Evolutionary conservation across 2,888 invertebrate species (phyloP).

Genomic region (Baccha elongata): DNA sequence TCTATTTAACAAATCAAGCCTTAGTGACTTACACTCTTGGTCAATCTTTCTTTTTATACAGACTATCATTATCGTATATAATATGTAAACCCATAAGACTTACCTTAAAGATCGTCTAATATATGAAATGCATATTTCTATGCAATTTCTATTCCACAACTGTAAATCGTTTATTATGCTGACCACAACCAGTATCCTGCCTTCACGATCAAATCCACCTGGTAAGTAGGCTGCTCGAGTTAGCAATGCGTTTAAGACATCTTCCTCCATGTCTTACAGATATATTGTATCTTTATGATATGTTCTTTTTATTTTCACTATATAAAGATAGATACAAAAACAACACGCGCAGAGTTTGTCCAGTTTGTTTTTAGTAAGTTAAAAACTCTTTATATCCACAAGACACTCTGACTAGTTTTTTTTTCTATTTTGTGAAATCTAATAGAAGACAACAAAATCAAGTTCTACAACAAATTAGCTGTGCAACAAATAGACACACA

Average conservation of each 20-base stretch:
- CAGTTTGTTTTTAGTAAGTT: conserved; percentile 26
- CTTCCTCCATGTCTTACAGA: conserved; percentile 83
- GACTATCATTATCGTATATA: too few species aligned
- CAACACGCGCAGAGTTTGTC: conserved; percentile 50
- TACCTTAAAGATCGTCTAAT: conserved; percentile 81
- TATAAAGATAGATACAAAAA: too few species aligned
- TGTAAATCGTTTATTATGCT: conserved; percentile 85
- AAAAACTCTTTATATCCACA: conserved; percentile 24
- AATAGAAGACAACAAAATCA: conserved; percentile 43
- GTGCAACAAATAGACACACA: conserved; percentile 64
- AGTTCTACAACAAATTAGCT: conserved; percentile 66
- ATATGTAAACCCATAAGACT: conserved; percentile 75
- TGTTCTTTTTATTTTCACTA: conserved; percentile 12
- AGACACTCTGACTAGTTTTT: conserved; percentile 52
- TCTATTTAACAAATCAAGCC: too few species aligned
- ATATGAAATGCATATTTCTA: conserved; percentile 81
- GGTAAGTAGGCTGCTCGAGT: conserved; percentile 85
- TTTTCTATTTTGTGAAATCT: too few species aligned
- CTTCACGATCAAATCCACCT: conserved; percentile 87
- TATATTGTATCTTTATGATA: conserved; percentile 11
- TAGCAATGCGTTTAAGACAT: conserved; percentile 85
- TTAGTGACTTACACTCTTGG: too few species aligned
- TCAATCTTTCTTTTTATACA: too few species aligned
- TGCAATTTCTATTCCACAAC: conserved; percentile 82
- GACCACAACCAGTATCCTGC: conserved; percentile 86